Conservation (phyloP, 2,888 invertebrate genomes). For the Zelleria hepariella region DNA sequence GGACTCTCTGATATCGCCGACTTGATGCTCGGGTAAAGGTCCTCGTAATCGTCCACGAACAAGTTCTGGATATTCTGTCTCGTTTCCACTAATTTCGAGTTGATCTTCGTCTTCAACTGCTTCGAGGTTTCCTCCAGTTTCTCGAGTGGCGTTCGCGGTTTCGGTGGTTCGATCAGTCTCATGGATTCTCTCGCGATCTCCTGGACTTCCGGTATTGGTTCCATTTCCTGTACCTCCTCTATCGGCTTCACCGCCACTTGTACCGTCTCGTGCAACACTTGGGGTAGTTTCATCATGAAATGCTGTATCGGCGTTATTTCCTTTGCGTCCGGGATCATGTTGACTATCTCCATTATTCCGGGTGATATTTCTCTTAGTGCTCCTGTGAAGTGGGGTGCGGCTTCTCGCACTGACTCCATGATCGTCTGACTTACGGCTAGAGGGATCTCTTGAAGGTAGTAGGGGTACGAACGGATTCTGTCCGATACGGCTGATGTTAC, state of each 20-base stretch:
- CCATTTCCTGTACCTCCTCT: conserved; percentile 30
- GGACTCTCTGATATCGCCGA: conserved; percentile 30
- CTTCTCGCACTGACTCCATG: conserved; percentile 57
- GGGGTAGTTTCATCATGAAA: conserved; percentile 51
- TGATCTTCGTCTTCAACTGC: conserved; percentile 38
- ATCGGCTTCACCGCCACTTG: conserved; percentile 45
- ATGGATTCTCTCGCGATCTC: conserved; percentile 21
- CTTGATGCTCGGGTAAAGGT: conserved; percentile 34
- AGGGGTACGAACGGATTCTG: conserved; percentile 59
- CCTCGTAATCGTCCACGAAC: conserved; percentile 45
- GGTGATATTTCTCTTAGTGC: conserved; percentile 61
- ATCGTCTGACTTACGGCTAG: conserved; percentile 60
- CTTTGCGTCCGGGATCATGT: conserved; percentile 47
- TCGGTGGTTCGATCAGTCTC: conserved; percentile 12
- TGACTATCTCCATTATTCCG: conserved; percentile 59
- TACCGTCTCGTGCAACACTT: conserved; percentile 54
- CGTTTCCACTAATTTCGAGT: conserved; percentile 44
- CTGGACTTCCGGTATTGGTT: conserved; percentile 28
- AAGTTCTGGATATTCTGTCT: conserved; percentile 53
- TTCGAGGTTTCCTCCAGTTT: conserved; percentile 28
- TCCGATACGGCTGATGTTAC: conserved; percentile 58
- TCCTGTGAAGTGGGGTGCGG: conserved; percentile 58
- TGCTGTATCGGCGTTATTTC: conserved; percentile 41
- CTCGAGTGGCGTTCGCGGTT: conserved; percentile 21
- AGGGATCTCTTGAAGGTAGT: conserved; percentile 65